Conservation (phyloP, 2,888 invertebrate species). For the Ectobius pallidus region DNA sequence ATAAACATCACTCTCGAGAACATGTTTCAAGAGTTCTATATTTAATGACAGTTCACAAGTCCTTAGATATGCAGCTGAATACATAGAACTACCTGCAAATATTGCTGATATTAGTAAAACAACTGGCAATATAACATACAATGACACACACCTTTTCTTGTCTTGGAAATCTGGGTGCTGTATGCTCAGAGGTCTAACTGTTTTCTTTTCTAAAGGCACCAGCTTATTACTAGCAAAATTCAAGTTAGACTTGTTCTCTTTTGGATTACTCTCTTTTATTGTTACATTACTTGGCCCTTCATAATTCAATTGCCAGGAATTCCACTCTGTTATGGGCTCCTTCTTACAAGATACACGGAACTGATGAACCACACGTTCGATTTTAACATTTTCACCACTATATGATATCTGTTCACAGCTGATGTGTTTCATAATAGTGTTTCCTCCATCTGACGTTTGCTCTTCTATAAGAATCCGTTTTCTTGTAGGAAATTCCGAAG, state of each 20-base stretch:
- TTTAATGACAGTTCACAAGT: constrained; percentile 3
- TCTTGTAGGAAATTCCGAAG: background rate
- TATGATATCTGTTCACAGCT: constrained; percentile 9
- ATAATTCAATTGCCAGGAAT: background rate
- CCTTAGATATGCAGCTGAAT: constrained; percentile 6
- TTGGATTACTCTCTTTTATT: too few relatives aligned
- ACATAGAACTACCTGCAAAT: background rate
- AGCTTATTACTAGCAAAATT: too few relatives aligned
- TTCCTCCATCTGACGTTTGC: background rate
- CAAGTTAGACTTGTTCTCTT: too few relatives aligned
- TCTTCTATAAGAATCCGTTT: background rate
- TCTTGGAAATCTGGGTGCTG: background rate
- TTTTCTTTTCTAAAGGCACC: background rate
- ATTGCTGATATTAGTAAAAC: background rate
- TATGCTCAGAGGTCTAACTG: background rate
- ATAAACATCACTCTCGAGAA: background rate
- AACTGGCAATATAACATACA: background rate
- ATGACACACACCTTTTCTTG: background rate
- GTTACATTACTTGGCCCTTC: background rate
- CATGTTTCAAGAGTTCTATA: background rate
- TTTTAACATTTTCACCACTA: background rate
- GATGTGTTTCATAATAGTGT: background rate
- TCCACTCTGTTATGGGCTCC: background rate
- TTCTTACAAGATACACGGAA: background rate
- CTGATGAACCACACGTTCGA: background rate